Base-by-base conservation (phyloP, 2,113 vertebrate species). In the Aepyceros melampus region DNA sequence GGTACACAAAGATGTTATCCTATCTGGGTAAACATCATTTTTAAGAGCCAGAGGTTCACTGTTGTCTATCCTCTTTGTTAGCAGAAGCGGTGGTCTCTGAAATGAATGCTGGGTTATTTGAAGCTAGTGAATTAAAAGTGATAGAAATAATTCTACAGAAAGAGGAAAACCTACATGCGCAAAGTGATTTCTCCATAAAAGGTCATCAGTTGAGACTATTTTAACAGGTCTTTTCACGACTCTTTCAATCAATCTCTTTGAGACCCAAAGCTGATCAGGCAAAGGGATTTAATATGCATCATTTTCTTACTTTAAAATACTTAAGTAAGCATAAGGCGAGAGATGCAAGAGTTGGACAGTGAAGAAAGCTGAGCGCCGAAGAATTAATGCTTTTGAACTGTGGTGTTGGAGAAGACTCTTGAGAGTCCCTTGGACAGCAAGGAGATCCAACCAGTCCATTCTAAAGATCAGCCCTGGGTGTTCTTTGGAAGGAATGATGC, bases 111-210 rank as follows among this genome's bases (percentile, higher is more conserved):
- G n/a, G 16, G 8, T 33, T 64, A 55, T 82, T 9, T 92, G 25
- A 45, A 94, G 16, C 7, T 67, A 90, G 31, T 23, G 12, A 15
- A 51, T 96, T 89, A 83, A 36, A 85, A 19, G 23, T 76, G 43
- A 67, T 0, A 58, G 9, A 64, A 47, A 58, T 86, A 91, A 58
- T 74, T 82, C 64, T 86, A 51, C 27, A 85, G 25, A 93, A 91
- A 51, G 7, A 67, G 17, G 29, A 87, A 81, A 86, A 33, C 23
- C 43, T 87, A 62, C 36, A 5, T 15, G 25, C 0, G 76, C 53
- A 95, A 74, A 95, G 71, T 91, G 53, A 91, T 36, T 82, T 91
- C 45, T 58, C 60, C 31, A 43, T 87, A 84, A 82, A 9, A 71
- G 13, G 14, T 51, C 23, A 94, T 51, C 27, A 91, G 25, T 40